Conservation (phyloP, 2,113 vertebrate genomes). For the Oreochromis spilurus region DNA sequence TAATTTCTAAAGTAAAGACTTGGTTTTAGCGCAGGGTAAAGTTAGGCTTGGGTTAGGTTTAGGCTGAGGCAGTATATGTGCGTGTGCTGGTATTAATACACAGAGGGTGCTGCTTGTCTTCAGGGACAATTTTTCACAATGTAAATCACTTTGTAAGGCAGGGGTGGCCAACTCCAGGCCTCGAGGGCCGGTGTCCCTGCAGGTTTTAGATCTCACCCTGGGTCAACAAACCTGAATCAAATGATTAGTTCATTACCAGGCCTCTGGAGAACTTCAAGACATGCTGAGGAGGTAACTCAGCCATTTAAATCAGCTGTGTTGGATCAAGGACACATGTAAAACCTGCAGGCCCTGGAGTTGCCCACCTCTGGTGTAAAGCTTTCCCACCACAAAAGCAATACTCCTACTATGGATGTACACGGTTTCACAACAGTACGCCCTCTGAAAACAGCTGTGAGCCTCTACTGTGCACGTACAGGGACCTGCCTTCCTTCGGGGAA, state of each 20-base stretch:
- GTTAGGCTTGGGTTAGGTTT: neutral
- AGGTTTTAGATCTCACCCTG: neutral
- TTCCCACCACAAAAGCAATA: neutral
- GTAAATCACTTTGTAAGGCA: neutral
- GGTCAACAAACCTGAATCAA: rapidly evolving
- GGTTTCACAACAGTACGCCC: neutral
- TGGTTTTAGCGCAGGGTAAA: neutral
- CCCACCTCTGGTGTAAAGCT: neutral
- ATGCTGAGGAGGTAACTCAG: neutral
- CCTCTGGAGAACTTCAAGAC: neutral
- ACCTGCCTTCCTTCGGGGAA: neutral
- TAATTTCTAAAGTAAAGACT: neutral
- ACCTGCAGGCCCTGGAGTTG: neutral
- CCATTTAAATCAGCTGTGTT: neutral
- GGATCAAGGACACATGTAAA: neutral
- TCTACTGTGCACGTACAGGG: neutral
- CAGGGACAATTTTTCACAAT: neutral
- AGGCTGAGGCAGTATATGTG: neutral
- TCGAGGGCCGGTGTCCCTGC: rapidly evolving
- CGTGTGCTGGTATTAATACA: neutral
- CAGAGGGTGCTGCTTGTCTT: neutral
- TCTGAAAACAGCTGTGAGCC: neutral
- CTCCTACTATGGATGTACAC: rapidly evolving
- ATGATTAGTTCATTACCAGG: neutral
- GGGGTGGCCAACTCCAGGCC: neutral